These are phyloP conservation scores for Dione juno DNA, from an alignment of 2,888 invertebrate genomes.

Conservation along the genomic window DNA sequence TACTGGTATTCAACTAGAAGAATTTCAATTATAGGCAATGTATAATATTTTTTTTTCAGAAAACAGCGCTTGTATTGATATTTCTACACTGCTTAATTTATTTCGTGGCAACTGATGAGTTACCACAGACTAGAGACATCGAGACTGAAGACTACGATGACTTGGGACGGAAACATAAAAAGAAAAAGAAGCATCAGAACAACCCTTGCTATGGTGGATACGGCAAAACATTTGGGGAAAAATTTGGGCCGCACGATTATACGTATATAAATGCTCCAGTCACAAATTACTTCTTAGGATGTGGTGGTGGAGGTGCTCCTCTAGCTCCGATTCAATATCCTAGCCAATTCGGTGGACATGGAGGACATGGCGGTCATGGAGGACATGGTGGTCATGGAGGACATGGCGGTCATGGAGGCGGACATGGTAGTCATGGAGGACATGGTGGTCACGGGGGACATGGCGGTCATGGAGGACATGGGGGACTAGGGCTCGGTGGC, in stretches of 20 bases:
- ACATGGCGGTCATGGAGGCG: too few species aligned
- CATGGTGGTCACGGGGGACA: constrained; percentile 48
- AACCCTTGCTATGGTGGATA: constrained; percentile 58
- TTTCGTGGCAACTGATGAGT: constrained; percentile 54
- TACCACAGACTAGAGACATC: constrained; percentile 58
- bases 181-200: constrained; percentile 66
- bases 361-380: constrained; percentile 49
- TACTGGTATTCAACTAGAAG: neutral
- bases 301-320: constrained; percentile 56
- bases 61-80: constrained; percentile 51
- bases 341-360: constrained; percentile 46
- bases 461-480: too few species aligned
- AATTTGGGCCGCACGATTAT: constrained; percentile 63
- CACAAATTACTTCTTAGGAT: constrained; percentile 73
- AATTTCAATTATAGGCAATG: neutral
- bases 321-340: constrained; percentile 36
- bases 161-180: constrained; percentile 63
- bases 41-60: constrained; percentile 53
- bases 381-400: constrained; percentile 50
- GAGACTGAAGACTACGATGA: constrained; percentile 59
- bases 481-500: constrained; percentile 15
- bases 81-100: constrained; percentile 55
- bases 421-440: constrained; percentile 44
- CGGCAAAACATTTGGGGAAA: constrained; percentile 62
- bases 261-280: constrained; percentile 74